Evolutionary conservation across 2,113 vertebrate species (phyloP).

Genomic region (Leptodactylus fuscus): DNA sequence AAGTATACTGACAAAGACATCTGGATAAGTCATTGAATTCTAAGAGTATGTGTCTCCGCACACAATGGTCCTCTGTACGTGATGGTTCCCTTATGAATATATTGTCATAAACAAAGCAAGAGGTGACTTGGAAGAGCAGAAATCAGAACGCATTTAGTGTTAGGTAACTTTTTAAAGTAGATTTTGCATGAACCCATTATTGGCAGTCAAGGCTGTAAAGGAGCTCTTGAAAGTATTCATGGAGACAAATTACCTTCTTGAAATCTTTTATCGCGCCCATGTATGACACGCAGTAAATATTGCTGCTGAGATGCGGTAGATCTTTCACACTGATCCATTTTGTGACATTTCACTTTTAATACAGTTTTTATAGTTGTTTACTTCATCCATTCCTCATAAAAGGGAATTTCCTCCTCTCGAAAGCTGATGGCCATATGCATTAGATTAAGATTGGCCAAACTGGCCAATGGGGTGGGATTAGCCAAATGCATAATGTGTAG

Average conservation of each 20-base stretch:
- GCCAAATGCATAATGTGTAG: too few relatives aligned
- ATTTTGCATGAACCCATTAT: constrained; percentile 82
- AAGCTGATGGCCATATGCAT: too few relatives aligned
- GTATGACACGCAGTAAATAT: constrained; percentile 80
- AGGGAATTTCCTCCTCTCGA: too few relatives aligned
- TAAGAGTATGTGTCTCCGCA: constrained; percentile 65
- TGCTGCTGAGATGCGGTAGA: constrained; percentile 71
- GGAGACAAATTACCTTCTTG: constrained; percentile 85
- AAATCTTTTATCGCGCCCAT: constrained; percentile 76
- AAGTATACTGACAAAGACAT: too few relatives aligned
- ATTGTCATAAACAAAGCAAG: constrained; percentile 81
- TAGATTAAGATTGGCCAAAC: too few relatives aligned
- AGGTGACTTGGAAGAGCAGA: constrained; percentile 79
- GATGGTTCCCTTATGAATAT: constrained; percentile 82
- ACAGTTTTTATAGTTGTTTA: too few relatives aligned
- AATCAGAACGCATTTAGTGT: constrained; percentile 82
- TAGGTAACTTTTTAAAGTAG: constrained; percentile 84
- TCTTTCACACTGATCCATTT: neutral
- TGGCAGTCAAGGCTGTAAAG: constrained; percentile 82
- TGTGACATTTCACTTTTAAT: neutral
- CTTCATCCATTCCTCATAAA: too few relatives aligned
- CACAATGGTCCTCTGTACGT: too few relatives aligned
- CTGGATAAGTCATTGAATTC: too few relatives aligned
- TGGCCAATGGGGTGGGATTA: too few relatives aligned
- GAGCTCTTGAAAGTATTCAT: constrained; percentile 84